Evolutionary conservation across 2,797 vertebrate genomes (phyloP).

Genomic region (Odontamblyopus rebecca): DNA sequence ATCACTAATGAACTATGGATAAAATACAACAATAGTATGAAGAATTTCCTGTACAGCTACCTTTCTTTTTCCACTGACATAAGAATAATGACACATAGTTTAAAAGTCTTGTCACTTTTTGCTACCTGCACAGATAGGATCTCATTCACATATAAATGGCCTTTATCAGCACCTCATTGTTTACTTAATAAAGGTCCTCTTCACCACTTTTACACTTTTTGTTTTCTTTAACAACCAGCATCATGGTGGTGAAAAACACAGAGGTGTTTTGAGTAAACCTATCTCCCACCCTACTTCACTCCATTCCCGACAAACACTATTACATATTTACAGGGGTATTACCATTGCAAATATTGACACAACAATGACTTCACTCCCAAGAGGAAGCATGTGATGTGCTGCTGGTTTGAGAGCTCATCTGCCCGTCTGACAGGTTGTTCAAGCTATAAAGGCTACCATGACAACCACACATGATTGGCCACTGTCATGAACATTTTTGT

Average conservation of each 20-base stretch:
- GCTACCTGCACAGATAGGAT: slow-evolving; percentile 8
- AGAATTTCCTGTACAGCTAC: slow-evolving; percentile 48
- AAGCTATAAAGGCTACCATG: slow-evolving; percentile 33
- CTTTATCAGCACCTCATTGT: slow-evolving; percentile 43
- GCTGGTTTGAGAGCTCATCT: slow-evolving; percentile 53
- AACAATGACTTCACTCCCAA: slow-evolving; percentile 69
- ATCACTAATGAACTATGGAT: slow-evolving; percentile 23
- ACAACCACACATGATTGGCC: slow-evolving; percentile 45
- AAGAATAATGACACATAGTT: slow-evolving; percentile 5
- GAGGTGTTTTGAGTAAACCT: slow-evolving; percentile 66
- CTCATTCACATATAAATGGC: slow-evolving; percentile 23
- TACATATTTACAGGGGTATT: slow-evolving; percentile 66
- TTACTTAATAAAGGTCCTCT: slow-evolving; percentile 49
- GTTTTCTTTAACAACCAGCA: slow-evolving; percentile 45
- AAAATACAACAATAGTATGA: slow-evolving; percentile 38
- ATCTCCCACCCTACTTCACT: slow-evolving; percentile 27
- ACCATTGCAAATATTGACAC: slow-evolving; percentile 78
- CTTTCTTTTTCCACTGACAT: slow-evolving; percentile 9
- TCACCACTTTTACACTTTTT: slow-evolving; percentile 34
- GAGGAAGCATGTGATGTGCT: slow-evolving; percentile 73
- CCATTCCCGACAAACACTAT: slow-evolving; percentile 31
- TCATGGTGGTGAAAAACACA: slow-evolving; percentile 44
- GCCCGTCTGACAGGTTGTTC: slow-evolving; percentile 70
- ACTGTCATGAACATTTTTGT: slow-evolving; percentile 38
- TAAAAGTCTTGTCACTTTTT: slow-evolving; percentile 16